Percentiles rank a stretch among this genome's conserved stretches.
Conservation (phyloP, 1,140 invertebrate genomes). For the Nasonia giraulti region DNA sequence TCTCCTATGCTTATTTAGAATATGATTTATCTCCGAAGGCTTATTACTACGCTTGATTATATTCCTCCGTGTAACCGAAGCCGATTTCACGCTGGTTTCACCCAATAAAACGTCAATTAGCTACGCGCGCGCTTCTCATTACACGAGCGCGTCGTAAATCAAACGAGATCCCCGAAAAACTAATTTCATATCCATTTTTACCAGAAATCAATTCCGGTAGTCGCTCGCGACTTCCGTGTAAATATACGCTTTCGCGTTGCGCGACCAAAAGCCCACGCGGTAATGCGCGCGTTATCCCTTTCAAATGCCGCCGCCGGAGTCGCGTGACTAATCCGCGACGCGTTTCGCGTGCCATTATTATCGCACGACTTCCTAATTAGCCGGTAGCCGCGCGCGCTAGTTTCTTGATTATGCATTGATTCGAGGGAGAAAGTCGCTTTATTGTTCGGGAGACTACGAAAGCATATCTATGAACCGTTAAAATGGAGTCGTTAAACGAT, state of each 20-base stretch:
- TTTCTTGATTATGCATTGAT: background rate
- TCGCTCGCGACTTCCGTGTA: background rate
- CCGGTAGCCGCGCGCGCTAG: background rate
- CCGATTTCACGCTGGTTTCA: slow-evolving; percentile 11
- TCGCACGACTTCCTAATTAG: background rate
- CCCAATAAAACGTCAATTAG: background rate
- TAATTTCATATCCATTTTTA: background rate
- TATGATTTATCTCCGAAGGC: background rate
- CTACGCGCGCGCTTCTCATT: background rate
- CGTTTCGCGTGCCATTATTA: no score
- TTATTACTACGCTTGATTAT: background rate
- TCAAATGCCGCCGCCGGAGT: background rate
- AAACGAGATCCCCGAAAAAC: background rate
- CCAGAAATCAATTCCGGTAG: background rate
- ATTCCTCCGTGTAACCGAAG: background rate
- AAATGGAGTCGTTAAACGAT: no score
- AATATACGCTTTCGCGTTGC: background rate
- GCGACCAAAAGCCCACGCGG: no score
- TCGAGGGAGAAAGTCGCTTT: no score
- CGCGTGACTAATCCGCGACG: no score
- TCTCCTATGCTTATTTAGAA: background rate
- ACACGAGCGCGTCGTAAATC: slow-evolving; percentile 12
- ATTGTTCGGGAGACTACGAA: no score
- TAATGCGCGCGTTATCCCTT: background rate
- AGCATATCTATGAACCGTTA: no score